Evolutionary conservation across 2,113 vertebrate genomes (phyloP).

Genomic region (Lutjanus erythropterus): DNA sequence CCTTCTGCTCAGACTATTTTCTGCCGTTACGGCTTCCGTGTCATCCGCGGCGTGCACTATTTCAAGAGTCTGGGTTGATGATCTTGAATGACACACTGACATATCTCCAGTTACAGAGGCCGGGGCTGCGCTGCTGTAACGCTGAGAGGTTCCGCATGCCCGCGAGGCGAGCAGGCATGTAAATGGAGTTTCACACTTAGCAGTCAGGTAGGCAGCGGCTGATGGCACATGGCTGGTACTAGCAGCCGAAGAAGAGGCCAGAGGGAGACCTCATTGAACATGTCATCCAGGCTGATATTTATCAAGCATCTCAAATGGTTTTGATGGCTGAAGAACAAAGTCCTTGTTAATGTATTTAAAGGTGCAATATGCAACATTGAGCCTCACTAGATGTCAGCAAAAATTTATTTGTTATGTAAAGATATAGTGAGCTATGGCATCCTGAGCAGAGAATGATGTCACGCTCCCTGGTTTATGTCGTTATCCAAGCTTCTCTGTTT

Average conservation of each 20-base stretch:
- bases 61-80: conserved; percentile 69
- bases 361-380: too few species aligned
- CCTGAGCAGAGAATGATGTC: too few species aligned
- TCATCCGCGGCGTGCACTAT: conserved; percentile 71
- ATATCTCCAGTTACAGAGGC: conserved; percentile 82
- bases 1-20: conserved; percentile 59
- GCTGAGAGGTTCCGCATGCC: conserved; percentile 32
- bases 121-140: conserved; percentile 31
- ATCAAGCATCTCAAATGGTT: conserved; percentile 12
- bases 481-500: too few species aligned
- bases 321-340: too few species aligned
- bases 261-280: conserved; percentile 4
- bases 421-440: too few species aligned
- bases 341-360: too few species aligned
- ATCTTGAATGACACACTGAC: conserved; percentile 76
- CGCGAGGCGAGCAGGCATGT: conserved; percentile 44
- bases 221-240: conserved; percentile 6
- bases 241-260: conserved; percentile 14
- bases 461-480: too few species aligned
- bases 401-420: too few species aligned
- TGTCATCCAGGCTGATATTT: conserved; percentile 3
- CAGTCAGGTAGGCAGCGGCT: conserved; percentile 14
- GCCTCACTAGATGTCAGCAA: too few species aligned
- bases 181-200: conserved; percentile 65
- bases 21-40: conserved; percentile 51